Percentiles rank a stretch among this genome's conserved stretches.
Evolutionary conservation across 2,113 vertebrate species (phyloP).

Genomic region (Zapus hudsonius): DNA sequence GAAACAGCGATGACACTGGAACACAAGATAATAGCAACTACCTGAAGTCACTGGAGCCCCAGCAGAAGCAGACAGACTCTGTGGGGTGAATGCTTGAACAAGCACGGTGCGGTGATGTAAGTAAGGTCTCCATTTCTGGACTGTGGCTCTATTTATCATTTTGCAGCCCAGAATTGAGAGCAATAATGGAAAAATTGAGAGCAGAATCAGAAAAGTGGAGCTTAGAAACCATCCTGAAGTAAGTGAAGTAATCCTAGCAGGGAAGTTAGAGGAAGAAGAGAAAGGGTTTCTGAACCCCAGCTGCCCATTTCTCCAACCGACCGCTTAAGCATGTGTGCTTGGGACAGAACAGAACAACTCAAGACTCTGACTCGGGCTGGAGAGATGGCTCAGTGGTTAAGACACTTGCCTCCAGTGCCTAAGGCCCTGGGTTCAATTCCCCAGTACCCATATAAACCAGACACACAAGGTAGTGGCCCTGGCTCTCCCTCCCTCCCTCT

Average conservation of each 20-base stretch:
- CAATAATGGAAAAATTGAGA: background rate
- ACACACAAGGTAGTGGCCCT: no score
- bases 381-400: no score
- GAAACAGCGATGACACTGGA: background rate
- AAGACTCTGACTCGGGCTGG: no score
- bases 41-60: background rate
- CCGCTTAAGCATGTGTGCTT: background rate
- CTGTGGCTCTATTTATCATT: background rate
- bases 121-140: background rate
- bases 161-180: background rate
- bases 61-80: background rate
- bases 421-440: no score
- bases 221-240: background rate
- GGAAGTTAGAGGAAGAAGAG: background rate
- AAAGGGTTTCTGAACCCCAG: background rate
- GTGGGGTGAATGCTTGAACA: background rate
- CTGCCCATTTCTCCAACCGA: background rate
- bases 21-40: background rate
- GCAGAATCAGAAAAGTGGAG: background rate
- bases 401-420: no score
- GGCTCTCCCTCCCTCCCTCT: no score
- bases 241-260: background rate
- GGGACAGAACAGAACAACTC: background rate
- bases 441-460: no score
- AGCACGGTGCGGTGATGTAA: background rate